Percentiles rank a stretch among this genome's conserved stretches.
These are phyloP conservation scores for Antechinus flavipes DNA, from an alignment of 2,113 vertebrate genomes.

Conservation along the genomic window DNA sequence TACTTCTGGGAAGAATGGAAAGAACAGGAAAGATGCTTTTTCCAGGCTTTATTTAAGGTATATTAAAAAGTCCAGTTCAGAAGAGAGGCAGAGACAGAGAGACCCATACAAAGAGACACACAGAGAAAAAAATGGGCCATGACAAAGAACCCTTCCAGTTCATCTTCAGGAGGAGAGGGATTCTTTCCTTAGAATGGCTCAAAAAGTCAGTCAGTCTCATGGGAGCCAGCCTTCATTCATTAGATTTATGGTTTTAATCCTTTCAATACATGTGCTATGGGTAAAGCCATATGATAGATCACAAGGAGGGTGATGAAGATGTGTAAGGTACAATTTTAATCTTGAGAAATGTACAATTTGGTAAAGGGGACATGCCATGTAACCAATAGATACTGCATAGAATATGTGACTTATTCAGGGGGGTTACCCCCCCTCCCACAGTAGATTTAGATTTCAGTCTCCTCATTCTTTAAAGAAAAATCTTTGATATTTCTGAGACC, in stretches of 20 bases:
- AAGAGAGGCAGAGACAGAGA: neutral
- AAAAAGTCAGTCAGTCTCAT: neutral
- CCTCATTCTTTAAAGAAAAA: neutral
- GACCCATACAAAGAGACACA: neutral
- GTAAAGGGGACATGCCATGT: neutral
- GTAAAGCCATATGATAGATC: neutral
- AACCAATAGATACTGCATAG: neutral
- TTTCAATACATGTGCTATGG: neutral
- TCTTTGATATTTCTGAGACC: neutral
- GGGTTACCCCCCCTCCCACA: no score
- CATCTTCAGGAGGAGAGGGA: neutral
- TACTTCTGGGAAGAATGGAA: neutral
- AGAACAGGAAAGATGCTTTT: neutral
- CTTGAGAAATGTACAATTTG: neutral
- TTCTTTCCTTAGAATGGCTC: neutral
- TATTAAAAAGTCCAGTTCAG: neutral
- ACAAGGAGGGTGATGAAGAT: neutral
- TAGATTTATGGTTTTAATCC: neutral
- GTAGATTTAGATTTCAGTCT: neutral
- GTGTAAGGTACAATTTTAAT: neutral
- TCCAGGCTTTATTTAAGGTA: neutral
- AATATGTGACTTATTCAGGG: neutral
- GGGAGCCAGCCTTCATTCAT: neutral
- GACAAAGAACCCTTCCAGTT: neutral
- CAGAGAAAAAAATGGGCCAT: no score